These are phyloP conservation scores for Psephotus haematonotus DNA, from an alignment of 2,113 vertebrate genomes.

Conservation along the genomic window DNA sequence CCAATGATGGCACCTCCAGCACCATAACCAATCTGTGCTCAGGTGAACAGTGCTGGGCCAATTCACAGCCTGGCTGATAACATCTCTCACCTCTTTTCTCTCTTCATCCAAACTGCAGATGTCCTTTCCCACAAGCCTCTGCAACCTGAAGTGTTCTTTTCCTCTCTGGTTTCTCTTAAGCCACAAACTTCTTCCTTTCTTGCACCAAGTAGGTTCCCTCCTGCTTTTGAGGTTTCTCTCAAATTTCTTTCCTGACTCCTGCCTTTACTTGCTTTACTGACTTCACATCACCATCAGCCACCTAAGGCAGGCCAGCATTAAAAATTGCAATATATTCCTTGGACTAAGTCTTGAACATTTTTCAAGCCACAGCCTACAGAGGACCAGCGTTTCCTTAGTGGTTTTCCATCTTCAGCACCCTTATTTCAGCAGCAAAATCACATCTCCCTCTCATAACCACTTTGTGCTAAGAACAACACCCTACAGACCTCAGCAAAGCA, in stretches of 20 bases:
- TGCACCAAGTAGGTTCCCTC: neutral
- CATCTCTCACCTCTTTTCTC: neutral
- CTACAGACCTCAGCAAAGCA: neutral
- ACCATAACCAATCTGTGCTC: neutral
- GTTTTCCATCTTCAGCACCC: neutral
- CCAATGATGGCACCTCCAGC: rapidly evolving
- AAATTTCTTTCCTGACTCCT: neutral
- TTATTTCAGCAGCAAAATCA: neutral
- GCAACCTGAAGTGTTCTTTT: neutral
- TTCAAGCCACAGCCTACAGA: neutral
- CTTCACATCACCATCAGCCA: neutral
- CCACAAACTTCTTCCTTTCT: neutral
- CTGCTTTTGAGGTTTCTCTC: neutral
- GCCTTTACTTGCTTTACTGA: neutral
- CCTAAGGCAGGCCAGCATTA: neutral
- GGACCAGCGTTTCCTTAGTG: neutral
- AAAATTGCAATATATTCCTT: neutral
- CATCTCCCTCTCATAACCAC: neutral
- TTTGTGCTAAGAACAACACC: neutral
- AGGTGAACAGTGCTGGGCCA: neutral
- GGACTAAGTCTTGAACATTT: neutral
- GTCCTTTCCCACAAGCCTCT: neutral
- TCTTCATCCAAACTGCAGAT: neutral
- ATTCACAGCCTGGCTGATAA: neutral
- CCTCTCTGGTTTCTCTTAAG: neutral